Percentiles rank a stretch among this genome's conserved stretches.
These are phyloP conservation scores for Neodiprion fabricii DNA, from an alignment of 1,140 invertebrate genomes.

Conservation along the genomic window DNA sequence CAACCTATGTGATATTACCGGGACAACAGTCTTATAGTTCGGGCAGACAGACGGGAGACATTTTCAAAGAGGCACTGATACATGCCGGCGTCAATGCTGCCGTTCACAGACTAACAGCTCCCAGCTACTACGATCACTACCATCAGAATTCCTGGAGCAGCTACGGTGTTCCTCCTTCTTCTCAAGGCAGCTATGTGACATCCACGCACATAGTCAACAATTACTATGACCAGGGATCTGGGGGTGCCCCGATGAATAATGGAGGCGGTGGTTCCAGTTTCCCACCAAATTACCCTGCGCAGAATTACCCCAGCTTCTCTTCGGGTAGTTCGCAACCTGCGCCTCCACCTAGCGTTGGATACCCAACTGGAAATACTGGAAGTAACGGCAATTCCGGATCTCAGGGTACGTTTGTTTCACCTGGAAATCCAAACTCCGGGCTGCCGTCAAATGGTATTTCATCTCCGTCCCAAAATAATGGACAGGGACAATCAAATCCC, in stretches of 20 bases:
- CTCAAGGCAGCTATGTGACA: background rate
- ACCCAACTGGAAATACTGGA: background rate
- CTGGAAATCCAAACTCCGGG: background rate
- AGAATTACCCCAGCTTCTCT: background rate
- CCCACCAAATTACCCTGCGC: background rate
- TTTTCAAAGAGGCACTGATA: constrained; percentile 2
- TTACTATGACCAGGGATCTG: background rate
- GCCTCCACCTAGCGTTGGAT: background rate
- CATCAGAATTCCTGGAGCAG: background rate
- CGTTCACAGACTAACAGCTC: background rate
- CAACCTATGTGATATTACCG: background rate
- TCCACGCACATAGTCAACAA: background rate
- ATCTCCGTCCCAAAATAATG: background rate
- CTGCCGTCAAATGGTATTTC: background rate
- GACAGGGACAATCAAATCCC: background rate
- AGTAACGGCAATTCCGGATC: background rate
- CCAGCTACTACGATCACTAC: background rate
- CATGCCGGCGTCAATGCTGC: background rate
- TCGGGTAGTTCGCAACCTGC: background rate
- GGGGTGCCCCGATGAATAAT: background rate
- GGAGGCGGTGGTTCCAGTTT: background rate
- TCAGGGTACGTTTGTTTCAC: background rate
- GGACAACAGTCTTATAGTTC: background rate
- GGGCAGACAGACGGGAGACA: background rate
- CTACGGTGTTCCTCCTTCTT: background rate